A percentile compares a stretch with the other conserved stretches of the same genome.
These are phyloP conservation scores for Mobula birostris DNA, from an alignment of 2,113 vertebrate genomes.

Conservation along the genomic window DNA sequence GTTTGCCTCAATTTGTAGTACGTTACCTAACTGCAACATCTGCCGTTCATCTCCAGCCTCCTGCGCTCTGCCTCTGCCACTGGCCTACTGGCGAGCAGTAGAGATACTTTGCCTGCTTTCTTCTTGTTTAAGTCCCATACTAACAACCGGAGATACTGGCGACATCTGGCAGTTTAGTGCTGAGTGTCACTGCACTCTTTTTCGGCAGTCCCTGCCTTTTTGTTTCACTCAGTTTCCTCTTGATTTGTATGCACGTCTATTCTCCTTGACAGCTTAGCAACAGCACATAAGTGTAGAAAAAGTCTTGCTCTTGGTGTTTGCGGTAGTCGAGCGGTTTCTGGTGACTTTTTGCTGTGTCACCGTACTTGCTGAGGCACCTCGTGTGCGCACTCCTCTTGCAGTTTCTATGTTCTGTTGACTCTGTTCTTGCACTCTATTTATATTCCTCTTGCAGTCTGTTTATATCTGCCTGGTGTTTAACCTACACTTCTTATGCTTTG, in stretches of 20 bases:
- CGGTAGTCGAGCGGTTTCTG: background rate
- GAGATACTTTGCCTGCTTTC: background rate
- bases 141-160: background rate
- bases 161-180: background rate
- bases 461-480: slow-evolving; percentile 3
- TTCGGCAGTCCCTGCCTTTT: background rate
- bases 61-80: background rate
- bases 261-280: background rate
- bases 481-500: background rate
- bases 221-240: background rate
- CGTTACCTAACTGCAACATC: background rate
- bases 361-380: background rate
- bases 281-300: background rate
- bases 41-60: background rate
- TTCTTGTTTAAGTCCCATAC: background rate
- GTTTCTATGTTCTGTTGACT: background rate
- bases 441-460: background rate
- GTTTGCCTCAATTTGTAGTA: background rate
- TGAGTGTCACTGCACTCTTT: background rate
- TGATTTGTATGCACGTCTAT: background rate
- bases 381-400: background rate
- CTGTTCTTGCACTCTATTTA: background rate
- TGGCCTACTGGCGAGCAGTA: background rate
- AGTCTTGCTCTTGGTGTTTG: background rate
- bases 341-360: background rate